phyloP scores from a whole-genome alignment of 1,140 invertebrate genomes.

The Rhopalosiphum maidis region DNA sequence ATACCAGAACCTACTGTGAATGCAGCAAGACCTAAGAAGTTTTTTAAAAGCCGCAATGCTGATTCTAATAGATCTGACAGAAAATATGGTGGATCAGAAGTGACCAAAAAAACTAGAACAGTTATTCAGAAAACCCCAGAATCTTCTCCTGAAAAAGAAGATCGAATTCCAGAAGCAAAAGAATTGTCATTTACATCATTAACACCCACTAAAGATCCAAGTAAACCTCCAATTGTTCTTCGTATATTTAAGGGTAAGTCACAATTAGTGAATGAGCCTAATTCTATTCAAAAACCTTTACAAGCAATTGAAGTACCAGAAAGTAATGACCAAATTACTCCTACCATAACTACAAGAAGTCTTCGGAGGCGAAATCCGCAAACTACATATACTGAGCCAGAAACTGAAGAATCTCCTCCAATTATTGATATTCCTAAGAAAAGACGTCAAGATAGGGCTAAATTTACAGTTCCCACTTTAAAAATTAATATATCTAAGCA shows the following conservation, averaged over 20 bases:
- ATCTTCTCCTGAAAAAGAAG: constrained; percentile 58
- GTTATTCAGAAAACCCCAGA: constrained; percentile 58
- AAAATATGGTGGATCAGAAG: constrained; percentile 39
- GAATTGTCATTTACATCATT: constrained; percentile 48
- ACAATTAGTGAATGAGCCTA: constrained; percentile 61
- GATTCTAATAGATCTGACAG: constrained; percentile 62
- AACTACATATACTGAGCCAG: constrained; percentile 44
- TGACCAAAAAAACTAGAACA: constrained; percentile 31
- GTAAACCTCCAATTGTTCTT: constrained; percentile 72
- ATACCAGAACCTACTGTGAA: constrained; percentile 43
- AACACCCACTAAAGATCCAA: constrained; percentile 63
- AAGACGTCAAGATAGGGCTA: constrained; percentile 42
- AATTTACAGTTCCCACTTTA: constrained; percentile 46
- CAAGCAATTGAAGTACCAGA: constrained; percentile 50
- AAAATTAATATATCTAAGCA: constrained; percentile 52
- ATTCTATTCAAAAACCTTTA: constrained; percentile 37
- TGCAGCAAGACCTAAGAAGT: constrained; percentile 79
- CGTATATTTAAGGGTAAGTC: constrained; percentile 72
- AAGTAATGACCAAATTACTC: constrained; percentile 56
- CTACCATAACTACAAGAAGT: constrained; percentile 58
- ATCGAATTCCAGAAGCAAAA: constrained; percentile 25
- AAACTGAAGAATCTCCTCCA: constrained; percentile 59
- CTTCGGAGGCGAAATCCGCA: constrained; percentile 54
- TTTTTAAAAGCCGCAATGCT: constrained; percentile 85
- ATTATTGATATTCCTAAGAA: constrained; percentile 52